Percentiles rank a stretch among this genome's conserved stretches.
Conservation (phyloP, 2,888 invertebrate species). For the Taphrorychus bicolor region DNA sequence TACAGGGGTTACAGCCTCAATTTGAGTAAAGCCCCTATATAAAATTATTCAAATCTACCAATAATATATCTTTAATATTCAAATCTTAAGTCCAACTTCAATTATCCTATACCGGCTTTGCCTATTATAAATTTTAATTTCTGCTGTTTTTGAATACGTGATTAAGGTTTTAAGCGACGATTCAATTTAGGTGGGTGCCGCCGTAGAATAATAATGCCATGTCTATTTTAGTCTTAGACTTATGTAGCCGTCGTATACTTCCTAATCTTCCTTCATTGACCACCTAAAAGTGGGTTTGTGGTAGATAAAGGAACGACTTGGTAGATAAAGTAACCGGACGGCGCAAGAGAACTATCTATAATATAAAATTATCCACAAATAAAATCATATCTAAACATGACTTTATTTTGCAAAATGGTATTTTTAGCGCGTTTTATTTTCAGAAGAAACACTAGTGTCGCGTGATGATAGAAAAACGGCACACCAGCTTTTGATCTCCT, state of each 20-base stretch:
- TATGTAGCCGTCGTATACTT: no score
- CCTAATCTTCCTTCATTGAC: no score
- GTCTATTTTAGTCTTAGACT: not conserved
- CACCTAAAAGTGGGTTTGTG: not conserved
- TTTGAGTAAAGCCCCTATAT: not conserved
- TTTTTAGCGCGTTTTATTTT: not conserved
- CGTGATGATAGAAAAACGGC: conserved; percentile 1
- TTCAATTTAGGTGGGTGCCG: conserved; percentile 9
- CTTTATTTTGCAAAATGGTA: not conserved
- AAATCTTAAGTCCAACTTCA: conserved; percentile 9
- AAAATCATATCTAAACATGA: conserved; percentile 4
- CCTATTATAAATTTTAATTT: conserved; percentile 30
- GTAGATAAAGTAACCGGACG: not conserved
- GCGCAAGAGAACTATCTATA: not conserved
- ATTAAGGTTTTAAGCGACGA: conserved; percentile 7
- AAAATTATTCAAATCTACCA: not conserved
- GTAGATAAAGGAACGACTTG: not conserved
- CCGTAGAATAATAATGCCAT: conserved; percentile 7
- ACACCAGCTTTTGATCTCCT: not conserved
- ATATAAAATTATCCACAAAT: not conserved
- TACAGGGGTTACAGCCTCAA: no score
- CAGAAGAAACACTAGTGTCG: not conserved
- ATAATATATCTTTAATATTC: conserved; percentile 16
- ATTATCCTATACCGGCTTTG: conserved; percentile 21
- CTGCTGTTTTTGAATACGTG: conserved; percentile 24